A percentile compares a stretch with the other conserved stretches of the same genome.
These are phyloP conservation scores for Acanthurus tractus DNA, from an alignment of 2,797 vertebrate genomes.

Conservation along the genomic window DNA sequence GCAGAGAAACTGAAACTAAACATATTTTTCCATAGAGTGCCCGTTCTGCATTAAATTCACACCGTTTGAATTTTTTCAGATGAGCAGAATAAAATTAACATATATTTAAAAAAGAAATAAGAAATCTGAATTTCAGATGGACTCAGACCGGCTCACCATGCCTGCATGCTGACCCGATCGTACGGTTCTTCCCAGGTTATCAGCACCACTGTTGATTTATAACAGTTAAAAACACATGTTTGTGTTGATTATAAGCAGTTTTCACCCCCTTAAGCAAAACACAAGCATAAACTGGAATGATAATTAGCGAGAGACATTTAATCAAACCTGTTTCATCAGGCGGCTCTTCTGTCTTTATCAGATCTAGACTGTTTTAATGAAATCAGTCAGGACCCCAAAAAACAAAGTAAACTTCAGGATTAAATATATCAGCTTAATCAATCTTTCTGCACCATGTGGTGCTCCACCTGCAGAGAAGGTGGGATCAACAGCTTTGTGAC, in stretches of 20 bases:
- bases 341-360: neutral
- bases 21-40: neutral
- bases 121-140: neutral
- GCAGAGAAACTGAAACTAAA: neutral
- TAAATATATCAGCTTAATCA: neutral
- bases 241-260: neutral
- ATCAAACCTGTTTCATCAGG: neutral
- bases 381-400: neutral
- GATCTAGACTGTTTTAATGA: neutral
- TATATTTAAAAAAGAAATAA: too few species aligned
- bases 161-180: neutral
- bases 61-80: neutral
- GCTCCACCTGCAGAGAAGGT: too few species aligned
- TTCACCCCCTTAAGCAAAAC: neutral
- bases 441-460: neutral
- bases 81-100: slow-evolving; percentile 7
- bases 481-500: neutral
- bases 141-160: neutral
- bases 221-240: neutral
- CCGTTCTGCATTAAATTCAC: neutral
- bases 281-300: neutral
- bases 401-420: neutral
- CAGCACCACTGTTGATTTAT: neutral
- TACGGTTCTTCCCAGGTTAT: too few species aligned
- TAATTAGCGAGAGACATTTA: neutral